Evolutionary conservation across 2,797 vertebrate species (phyloP).

Genomic region (Bovichtus diacanthus): DNA sequence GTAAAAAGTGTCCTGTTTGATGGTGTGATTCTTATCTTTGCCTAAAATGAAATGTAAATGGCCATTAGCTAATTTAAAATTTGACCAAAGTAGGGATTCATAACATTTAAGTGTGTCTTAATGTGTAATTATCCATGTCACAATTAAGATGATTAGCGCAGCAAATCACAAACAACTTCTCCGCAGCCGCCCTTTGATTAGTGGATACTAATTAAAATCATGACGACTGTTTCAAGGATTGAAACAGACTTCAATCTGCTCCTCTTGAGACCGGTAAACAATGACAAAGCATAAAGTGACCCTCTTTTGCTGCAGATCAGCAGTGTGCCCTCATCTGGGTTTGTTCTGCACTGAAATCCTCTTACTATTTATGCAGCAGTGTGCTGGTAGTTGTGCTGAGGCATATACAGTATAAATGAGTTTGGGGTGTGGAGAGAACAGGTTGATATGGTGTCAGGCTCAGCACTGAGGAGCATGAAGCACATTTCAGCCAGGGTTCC

Average conservation of each 20-base stretch:
- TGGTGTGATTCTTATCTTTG: constrained; percentile 29
- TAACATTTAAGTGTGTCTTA: constrained; percentile 67
- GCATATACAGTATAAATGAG: constrained; percentile 36
- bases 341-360: constrained; percentile 36
- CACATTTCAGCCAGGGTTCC: constrained; percentile 27
- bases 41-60: constrained; percentile 32
- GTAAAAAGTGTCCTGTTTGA: neutral
- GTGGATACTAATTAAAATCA: constrained; percentile 50
- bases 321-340: constrained; percentile 25
- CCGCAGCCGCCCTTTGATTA: constrained; percentile 40
- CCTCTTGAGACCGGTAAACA: constrained; percentile 13
- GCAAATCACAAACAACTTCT: constrained; percentile 66
- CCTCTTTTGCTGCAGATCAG: constrained; percentile 37
- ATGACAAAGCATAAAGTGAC: constrained; percentile 24
- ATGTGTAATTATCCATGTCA: constrained; percentile 70
- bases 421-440: constrained; percentile 21
- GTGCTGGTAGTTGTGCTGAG: constrained; percentile 32
- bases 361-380: constrained; percentile 24
- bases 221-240: constrained; percentile 15
- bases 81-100: constrained; percentile 52
- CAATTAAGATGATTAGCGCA: constrained; percentile 68
- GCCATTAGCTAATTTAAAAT: constrained; percentile 55
- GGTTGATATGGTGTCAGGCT: constrained; percentile 17
- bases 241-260: constrained; percentile 7
- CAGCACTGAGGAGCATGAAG: neutral